A percentile compares a stretch with the other conserved stretches of the same genome.
These are phyloP conservation scores for Buphagus erythrorhynchus DNA, from an alignment of 2,797 vertebrate genomes.

Conservation along the genomic window DNA sequence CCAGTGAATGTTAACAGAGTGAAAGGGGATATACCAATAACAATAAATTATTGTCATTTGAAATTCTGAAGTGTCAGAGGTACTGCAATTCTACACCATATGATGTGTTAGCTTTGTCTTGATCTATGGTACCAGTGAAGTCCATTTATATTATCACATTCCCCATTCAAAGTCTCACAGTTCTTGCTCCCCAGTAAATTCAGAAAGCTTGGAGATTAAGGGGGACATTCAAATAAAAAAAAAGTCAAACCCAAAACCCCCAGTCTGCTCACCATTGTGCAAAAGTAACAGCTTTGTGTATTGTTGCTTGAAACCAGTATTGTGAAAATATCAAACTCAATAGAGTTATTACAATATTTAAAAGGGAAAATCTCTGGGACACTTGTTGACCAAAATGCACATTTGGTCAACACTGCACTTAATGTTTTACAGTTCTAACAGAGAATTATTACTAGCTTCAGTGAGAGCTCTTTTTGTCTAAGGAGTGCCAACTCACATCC, in stretches of 20 bases:
- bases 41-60: not conserved
- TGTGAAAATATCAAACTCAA: not conserved
- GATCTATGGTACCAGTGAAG: not conserved
- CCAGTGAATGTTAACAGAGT: not conserved
- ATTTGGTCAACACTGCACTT: not conserved
- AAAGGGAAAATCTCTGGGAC: not conserved
- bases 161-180: not conserved
- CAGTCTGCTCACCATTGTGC: not conserved
- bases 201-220: not conserved
- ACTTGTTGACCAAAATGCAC: not conserved
- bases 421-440: not conserved
- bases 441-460: not conserved
- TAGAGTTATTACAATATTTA: not conserved
- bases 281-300: not conserved
- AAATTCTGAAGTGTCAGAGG: not conserved
- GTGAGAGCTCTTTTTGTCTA: not conserved
- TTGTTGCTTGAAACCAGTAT: not conserved
- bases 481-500: not conserved
- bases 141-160: not conserved
- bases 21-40: not conserved
- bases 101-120: not conserved
- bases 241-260: not conserved
- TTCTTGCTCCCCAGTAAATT: not conserved
- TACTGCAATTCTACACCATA: not conserved
- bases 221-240: not conserved